Conservation (phyloP, 2,113 vertebrate species). For the Nibea coibor region DNA sequence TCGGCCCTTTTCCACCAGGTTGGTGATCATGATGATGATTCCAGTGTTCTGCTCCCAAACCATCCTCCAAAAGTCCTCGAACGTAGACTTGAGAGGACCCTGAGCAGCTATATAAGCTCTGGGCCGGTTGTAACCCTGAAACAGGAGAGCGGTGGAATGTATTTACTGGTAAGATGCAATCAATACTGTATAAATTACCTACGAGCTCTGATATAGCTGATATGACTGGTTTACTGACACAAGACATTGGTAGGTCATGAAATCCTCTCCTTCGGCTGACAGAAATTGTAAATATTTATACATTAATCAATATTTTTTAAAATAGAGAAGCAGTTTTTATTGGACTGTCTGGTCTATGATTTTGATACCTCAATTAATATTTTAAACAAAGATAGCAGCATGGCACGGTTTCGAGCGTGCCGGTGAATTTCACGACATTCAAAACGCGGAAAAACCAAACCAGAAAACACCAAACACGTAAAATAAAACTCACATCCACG, state of each 20-base stretch:
- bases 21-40: conserved; percentile 99
- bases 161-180: conserved; percentile 22
- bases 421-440: not conserved
- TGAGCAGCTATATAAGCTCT: conserved; percentile 98
- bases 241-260: conserved; percentile 19
- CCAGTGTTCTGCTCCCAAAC: conserved; percentile 98
- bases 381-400: conserved; percentile 15
- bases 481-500: conserved; percentile 91
- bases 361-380: conserved; percentile 18
- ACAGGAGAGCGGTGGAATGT: conserved; percentile 37
- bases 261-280: conserved; percentile 25
- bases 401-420: not conserved
- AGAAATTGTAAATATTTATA: conserved; percentile 15
- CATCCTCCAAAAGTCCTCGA: conserved; percentile 99
- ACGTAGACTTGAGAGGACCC: conserved; percentile 98
- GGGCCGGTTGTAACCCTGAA: conserved; percentile 96
- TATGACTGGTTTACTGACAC: conserved; percentile 23
- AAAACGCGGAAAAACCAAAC: not conserved
- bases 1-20: conserved; percentile 98
- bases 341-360: not conserved
- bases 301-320: conserved; percentile 7
- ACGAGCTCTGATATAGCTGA: conserved; percentile 11
- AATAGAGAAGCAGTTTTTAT: not conserved
- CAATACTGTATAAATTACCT: conserved; percentile 34
- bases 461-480: conserved; percentile 1